A percentile compares a stretch with the other conserved stretches of the same genome.
phyloP scores from a whole-genome alignment of 37 sponge, comb jelly and placozoan species.

The Lycopodina hypogea region DNA sequence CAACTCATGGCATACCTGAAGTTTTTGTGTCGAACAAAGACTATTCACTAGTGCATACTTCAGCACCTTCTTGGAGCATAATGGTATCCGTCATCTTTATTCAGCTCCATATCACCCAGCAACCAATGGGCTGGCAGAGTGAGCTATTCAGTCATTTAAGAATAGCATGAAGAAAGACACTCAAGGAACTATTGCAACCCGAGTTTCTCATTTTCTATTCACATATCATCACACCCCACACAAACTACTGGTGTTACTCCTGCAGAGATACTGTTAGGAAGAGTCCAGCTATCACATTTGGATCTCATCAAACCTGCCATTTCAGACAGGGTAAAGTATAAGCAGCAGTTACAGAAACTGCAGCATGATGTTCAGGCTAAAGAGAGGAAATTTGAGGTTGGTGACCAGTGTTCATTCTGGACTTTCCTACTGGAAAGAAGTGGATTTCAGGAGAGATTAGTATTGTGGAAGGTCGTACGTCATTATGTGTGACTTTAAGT shows the following conservation, averaged over 20 bases:
- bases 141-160: conserved; percentile 8
- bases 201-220: conserved; percentile 7
- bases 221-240: conserved; percentile 8
- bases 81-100: conserved; percentile 3
- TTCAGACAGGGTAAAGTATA: not conserved
- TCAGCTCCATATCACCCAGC: not conserved
- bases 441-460: conserved; percentile 15
- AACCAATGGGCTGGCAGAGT: conserved; percentile 14
- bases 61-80: not conserved
- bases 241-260: conserved; percentile 17
- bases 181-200: not conserved
- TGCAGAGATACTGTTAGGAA: not conserved
- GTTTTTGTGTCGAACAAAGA: conserved; percentile 20
- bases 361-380: not conserved
- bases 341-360: conserved; percentile 1
- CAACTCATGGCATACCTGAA: conserved; percentile 34
- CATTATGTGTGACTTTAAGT: not conserved
- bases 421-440: not conserved
- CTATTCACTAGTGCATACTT: conserved; percentile 25
- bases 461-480: conserved; percentile 3
- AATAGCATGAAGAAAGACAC: not conserved
- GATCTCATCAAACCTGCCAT: not conserved
- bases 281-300: not conserved
- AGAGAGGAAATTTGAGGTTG: not conserved
- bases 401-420: conserved; percentile 7